Evolutionary conservation across 2,797 vertebrate genomes (phyloP).

Genomic region (Nyctalus aviator): DNA sequence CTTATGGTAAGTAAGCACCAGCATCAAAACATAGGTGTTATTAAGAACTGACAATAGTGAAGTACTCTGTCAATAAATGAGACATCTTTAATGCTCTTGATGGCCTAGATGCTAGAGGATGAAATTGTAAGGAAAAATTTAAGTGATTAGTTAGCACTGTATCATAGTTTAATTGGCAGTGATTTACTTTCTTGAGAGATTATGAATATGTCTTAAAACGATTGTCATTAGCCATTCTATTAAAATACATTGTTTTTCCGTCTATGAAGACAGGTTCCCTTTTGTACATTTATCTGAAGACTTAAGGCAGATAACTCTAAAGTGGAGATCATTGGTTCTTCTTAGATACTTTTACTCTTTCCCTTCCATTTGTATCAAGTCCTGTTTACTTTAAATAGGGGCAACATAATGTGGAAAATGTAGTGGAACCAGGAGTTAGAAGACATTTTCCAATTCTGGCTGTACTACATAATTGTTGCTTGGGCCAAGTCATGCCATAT

Average conservation of each 20-base stretch:
- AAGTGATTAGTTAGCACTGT: constrained; percentile 20
- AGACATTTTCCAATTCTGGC: constrained; percentile 34
- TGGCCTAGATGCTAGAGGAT: not conserved
- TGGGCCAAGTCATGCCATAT: constrained; percentile 7
- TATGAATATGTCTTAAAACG: constrained; percentile 15
- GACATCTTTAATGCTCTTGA: not conserved
- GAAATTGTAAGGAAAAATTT: constrained; percentile 18
- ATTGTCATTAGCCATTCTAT: not conserved
- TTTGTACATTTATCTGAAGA: constrained; percentile 32
- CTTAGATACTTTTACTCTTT: not conserved
- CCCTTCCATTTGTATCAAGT: constrained; percentile 4
- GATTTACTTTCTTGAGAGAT: constrained; percentile 18
- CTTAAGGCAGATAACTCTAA: constrained; percentile 4
- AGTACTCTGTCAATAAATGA: constrained; percentile 17
- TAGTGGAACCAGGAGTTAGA: constrained; percentile 18
- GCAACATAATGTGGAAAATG: not conserved
- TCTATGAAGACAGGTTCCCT: not conserved
- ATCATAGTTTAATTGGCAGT: not conserved
- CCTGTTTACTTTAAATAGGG: constrained; percentile 28
- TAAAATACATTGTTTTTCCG: constrained; percentile 29
- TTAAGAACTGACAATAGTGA: not conserved
- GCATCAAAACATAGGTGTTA: not conserved
- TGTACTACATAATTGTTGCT: not conserved
- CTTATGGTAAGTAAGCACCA: not conserved
- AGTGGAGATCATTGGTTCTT: not conserved